Evolutionary conservation across 2,888 invertebrate species (phyloP).

Genomic region (Punctoribates punctum): DNA sequence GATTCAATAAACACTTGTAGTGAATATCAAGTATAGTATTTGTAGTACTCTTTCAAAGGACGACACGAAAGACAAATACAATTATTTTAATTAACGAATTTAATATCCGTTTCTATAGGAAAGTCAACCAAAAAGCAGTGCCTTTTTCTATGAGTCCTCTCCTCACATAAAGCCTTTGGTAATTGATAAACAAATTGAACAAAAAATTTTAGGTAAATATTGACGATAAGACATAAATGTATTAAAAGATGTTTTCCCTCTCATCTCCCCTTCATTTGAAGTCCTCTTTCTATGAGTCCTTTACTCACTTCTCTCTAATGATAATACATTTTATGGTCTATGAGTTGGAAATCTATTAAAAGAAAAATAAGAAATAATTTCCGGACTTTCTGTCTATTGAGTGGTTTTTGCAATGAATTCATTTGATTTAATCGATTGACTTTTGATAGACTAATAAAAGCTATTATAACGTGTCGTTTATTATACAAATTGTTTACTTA

Average conservation of each 20-base stretch:
- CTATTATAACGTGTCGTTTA: too few relatives aligned
- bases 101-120: not conserved
- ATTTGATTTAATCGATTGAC: conserved; percentile 10
- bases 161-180: conserved; percentile 10
- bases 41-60: too few relatives aligned
- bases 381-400: too few relatives aligned
- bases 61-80: not conserved
- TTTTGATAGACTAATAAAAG: not conserved
- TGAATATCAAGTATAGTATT: too few relatives aligned
- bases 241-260: not conserved
- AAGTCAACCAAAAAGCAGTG: not conserved
- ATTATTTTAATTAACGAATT: not conserved
- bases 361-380: too few relatives aligned
- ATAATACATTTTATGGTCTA: too few relatives aligned
- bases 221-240: not conserved
- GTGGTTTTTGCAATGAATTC: not conserved
- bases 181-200: conserved; percentile 23
- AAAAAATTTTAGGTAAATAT: conserved; percentile 32
- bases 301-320: too few relatives aligned
- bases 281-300: too few relatives aligned
- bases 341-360: too few relatives aligned
- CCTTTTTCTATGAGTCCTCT: not conserved
- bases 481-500: too few relatives aligned
- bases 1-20: not conserved
- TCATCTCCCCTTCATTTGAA: too few relatives aligned